These are phyloP conservation scores for Muscina levida DNA, from an alignment of 2,888 invertebrate species.

Conservation along the genomic window DNA sequence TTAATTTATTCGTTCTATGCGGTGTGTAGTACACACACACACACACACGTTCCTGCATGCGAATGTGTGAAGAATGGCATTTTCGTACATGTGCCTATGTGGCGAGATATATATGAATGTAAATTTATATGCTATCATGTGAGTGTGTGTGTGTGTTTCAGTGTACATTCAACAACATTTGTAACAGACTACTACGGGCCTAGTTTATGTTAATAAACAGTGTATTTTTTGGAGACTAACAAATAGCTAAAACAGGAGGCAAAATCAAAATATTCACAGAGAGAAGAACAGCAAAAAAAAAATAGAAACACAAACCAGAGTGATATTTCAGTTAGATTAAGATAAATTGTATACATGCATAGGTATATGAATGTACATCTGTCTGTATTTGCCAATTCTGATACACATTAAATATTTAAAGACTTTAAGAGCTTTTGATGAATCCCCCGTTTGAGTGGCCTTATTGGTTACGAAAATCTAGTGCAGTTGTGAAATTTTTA, in stretches of 20 bases:
- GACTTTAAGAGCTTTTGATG: conserved; percentile 15
- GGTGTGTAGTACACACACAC: neutral
- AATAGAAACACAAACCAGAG: no score
- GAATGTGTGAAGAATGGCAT: neutral
- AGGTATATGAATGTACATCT: neutral
- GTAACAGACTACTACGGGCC: conserved; percentile 17
- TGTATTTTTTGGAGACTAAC: neutral
- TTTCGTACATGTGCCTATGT: conserved; percentile 1
- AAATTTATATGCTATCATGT: neutral
- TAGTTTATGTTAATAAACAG: conserved; percentile 33
- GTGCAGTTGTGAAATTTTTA: conserved; percentile 4
- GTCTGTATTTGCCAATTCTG: neutral
- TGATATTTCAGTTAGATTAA: neutral
- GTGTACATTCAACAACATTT: neutral
- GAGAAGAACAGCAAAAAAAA: neutral
- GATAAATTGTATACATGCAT: neutral
- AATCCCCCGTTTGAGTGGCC: neutral
- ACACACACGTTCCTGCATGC: neutral
- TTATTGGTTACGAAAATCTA: conserved; percentile 30
- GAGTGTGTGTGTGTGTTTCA: conserved; percentile 16
- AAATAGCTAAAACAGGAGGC: neutral
- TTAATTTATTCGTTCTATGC: conserved; percentile 53
- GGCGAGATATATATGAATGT: neutral
- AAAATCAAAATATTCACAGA: conserved; percentile 19
- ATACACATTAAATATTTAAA: conserved; percentile 10